Evolutionary conservation across 2,797 vertebrate genomes (phyloP).

Genomic region (Myiothlypis chrysogaster): DNA sequence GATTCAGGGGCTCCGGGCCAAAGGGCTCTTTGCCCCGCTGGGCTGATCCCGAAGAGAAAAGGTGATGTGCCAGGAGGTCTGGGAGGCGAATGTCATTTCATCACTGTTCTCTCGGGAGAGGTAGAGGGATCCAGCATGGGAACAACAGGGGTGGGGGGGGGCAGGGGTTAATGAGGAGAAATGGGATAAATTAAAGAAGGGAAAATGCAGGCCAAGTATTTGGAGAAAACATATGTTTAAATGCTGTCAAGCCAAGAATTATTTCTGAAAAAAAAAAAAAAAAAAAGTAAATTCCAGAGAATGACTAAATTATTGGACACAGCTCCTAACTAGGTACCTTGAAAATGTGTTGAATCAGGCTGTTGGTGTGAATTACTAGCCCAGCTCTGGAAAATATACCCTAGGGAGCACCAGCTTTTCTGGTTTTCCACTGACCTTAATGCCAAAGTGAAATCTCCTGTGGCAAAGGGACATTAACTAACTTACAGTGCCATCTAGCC

Average conservation of each 20-base stretch:
- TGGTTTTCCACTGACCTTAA: background rate
- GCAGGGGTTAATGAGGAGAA: slow-evolving; percentile 46
- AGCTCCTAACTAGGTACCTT: slow-evolving; percentile 17
- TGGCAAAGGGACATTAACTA: slow-evolving; percentile 49
- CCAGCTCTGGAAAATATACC: slow-evolving; percentile 9
- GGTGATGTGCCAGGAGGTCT: slow-evolving; percentile 58
- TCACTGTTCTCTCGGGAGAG: slow-evolving; percentile 28
- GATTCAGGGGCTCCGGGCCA: slow-evolving; percentile 2
- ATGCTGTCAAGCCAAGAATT: slow-evolving; percentile 14
- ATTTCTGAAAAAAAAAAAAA: slow-evolving; percentile 21
- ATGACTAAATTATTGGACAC: slow-evolving; percentile 37
- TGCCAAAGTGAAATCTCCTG: slow-evolving; percentile 3
- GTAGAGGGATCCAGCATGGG: slow-evolving; percentile 37
- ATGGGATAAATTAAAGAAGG: slow-evolving; percentile 44
- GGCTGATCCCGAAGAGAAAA: slow-evolving; percentile 8
- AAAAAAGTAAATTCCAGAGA: slow-evolving; percentile 9
- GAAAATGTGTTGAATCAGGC: slow-evolving; percentile 33
- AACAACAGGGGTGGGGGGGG: slow-evolving; percentile 12
- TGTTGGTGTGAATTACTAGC: background rate
- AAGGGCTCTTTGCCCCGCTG: background rate
- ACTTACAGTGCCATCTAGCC: slow-evolving; percentile 70
- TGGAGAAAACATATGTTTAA: slow-evolving; percentile 47
- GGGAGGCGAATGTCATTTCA: slow-evolving; percentile 43
- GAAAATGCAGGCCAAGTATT: slow-evolving; percentile 23
- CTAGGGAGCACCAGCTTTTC: slow-evolving; percentile 37